A percentile compares a stretch with the other conserved stretches of the same genome.
phyloP scores from a whole-genome alignment of 2,113 vertebrate genomes.

The Notothenia rossii region DNA sequence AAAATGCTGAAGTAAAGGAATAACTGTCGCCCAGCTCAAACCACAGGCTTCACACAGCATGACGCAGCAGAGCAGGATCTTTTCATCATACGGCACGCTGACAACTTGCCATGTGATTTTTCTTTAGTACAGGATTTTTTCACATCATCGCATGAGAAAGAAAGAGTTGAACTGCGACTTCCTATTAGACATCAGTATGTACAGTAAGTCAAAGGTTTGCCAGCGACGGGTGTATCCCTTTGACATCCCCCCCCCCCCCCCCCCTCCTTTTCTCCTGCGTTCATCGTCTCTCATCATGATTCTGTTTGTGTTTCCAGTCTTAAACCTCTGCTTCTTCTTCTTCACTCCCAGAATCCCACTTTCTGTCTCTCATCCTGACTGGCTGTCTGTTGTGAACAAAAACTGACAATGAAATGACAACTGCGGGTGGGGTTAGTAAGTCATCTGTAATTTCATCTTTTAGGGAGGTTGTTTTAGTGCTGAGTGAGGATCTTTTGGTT shows the following conservation, averaged over 20 bases:
- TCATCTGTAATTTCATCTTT: background rate
- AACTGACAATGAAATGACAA: background rate
- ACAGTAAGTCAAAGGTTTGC: slow-evolving; percentile 36
- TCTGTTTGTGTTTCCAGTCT: slow-evolving; percentile 31
- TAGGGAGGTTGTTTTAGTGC: background rate
- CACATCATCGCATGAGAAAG: background rate
- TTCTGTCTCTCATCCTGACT: slow-evolving; percentile 2
- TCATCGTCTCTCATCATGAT: slow-evolving; percentile 50
- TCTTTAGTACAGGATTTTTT: background rate
- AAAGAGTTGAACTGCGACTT: background rate
- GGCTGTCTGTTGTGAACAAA: background rate
- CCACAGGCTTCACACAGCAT: background rate
- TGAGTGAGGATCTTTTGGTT: background rate
- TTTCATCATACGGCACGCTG: background rate
- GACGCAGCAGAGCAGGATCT: slow-evolving; percentile 1
- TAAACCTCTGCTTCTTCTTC: slow-evolving; percentile 19
- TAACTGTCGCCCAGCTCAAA: background rate
- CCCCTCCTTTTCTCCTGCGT: background rate
- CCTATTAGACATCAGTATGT: slow-evolving; percentile 20
- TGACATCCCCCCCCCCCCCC: slow-evolving; percentile 9
- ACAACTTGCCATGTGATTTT: background rate
- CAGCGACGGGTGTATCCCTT: slow-evolving; percentile 20
- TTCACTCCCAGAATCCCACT: slow-evolving; percentile 17
- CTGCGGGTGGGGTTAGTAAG: background rate
- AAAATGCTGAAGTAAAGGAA: background rate